Base-by-base conservation (phyloP, 2,797 vertebrate species). In the Erpetoichthys calabaricus region DNA sequence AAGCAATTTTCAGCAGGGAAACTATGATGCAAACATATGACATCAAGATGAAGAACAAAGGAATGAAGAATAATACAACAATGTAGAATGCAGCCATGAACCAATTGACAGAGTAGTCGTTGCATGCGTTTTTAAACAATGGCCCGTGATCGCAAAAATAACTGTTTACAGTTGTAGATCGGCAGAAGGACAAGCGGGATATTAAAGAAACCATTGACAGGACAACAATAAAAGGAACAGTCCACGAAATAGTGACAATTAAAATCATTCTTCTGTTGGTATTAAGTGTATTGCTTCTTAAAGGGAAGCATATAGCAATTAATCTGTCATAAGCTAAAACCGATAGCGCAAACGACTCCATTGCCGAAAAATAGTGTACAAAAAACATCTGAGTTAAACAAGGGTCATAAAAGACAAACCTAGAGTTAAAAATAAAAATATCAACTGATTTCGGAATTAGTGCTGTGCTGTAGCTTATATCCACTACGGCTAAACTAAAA, bases 401-500 rank as follows among this genome's bases (percentile, higher is more conserved):
- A 25, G 44, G 9, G n/a, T 59, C 44, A 45, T 45, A 59, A 10
- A 52, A 53, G n/a, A 59, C 51, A 46, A 59, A 59, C 42, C 44
- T 59, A 5, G 58, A 54, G 45, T 44, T 45, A 42, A 59, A 55
- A 5, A 59, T 41, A 59, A 47, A 49, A 7, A 42, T 25, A 8
- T 59, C 45, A 25, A 59, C 44, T 3, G 50, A 46, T 49, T 55
- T 42, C 8, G 58, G 58, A 45, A 59, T 55, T 4, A 59, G 52
- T 25, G 52, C 52, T 45, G 58, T 47, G 52, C 52, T 55, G 3
- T 42, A 41, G 41, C 58, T 54, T 3, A 59, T 45, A 45, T 59
- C 58, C 7, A 59, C 58, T 5, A 59, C 41, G 8, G 58, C 50
- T 45, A 59, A 53, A 53, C 58, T 59, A 46, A 59, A 59, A 53